Percentiles rank a stretch among this genome's conserved stretches.
Evolutionary conservation across 2,888 invertebrate species (phyloP).

Genomic region (Chalcosyrphus nemorum): DNA sequence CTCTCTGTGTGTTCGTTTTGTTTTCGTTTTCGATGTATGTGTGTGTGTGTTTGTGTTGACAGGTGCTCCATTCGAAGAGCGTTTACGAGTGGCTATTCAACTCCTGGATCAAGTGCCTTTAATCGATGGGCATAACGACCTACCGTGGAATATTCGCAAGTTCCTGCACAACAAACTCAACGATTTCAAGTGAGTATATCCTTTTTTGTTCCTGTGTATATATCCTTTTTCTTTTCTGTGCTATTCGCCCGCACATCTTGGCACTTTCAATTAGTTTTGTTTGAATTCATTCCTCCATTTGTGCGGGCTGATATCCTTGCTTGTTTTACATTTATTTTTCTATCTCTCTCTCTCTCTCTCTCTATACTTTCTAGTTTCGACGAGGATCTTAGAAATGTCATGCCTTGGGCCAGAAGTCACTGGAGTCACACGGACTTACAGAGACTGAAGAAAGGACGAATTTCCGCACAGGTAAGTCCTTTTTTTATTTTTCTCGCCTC

Average conservation of each 20-base stretch:
- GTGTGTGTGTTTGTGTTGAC: slow-evolving; percentile 10
- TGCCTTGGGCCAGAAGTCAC: slow-evolving; percentile 88
- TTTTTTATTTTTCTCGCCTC: neutral
- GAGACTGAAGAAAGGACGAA: slow-evolving; percentile 87
- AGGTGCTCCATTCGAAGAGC: slow-evolving; percentile 89
- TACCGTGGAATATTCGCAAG: slow-evolving; percentile 95
- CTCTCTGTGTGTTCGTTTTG: neutral
- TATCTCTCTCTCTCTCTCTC: too few relatives aligned
- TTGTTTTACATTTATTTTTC: slow-evolving; percentile 56
- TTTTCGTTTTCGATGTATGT: neutral
- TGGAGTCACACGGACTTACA: slow-evolving; percentile 92
- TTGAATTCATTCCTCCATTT: slow-evolving; percentile 42
- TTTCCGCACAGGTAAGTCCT: slow-evolving; percentile 88
- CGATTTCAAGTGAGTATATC: slow-evolving; percentile 86
- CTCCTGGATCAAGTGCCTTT: slow-evolving; percentile 90
- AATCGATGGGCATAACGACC: slow-evolving; percentile 94
- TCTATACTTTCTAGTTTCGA: slow-evolving; percentile 83
- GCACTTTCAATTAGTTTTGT: slow-evolving; percentile 66
- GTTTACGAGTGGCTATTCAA: slow-evolving; percentile 88
- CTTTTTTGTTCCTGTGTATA: slow-evolving; percentile 17
- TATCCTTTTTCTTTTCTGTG: neutral
- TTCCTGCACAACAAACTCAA: slow-evolving; percentile 94
- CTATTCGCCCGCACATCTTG: slow-evolving; percentile 4
- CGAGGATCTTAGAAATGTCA: slow-evolving; percentile 86
- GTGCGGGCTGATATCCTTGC: slow-evolving; percentile 5